These are phyloP conservation scores for Hypotaenidia philippensis DNA, from an alignment of 2,797 vertebrate genomes.

Conservation along the genomic window DNA sequence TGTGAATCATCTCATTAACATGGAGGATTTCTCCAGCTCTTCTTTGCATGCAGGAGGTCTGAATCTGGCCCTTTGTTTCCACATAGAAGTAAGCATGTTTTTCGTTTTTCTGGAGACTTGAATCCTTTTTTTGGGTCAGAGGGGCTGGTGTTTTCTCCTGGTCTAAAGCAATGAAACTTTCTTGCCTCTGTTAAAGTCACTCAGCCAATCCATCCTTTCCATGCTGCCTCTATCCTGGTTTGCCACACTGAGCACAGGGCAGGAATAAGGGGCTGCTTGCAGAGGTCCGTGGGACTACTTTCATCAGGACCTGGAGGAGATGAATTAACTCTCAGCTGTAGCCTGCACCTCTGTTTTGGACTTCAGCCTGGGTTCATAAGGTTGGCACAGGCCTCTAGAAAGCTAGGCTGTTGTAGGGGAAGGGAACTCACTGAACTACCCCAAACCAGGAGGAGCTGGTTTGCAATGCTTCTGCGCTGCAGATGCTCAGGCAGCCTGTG, in stretches of 20 bases:
- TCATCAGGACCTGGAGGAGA: not conserved
- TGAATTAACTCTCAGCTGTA: not conserved
- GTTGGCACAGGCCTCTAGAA: not conserved
- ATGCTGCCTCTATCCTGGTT: fast-evolving
- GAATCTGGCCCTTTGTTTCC: not conserved
- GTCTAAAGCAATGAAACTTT: not conserved
- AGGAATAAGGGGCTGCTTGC: not conserved
- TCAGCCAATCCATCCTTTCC: not conserved
- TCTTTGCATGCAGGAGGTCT: not conserved
- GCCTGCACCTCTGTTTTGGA: fast-evolving
- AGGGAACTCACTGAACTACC: not conserved
- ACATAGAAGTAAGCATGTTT: not conserved
- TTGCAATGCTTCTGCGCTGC: not conserved
- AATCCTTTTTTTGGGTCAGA: not conserved
- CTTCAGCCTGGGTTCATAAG: fast-evolving
- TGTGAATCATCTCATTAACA: not conserved
- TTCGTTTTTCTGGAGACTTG: not conserved
- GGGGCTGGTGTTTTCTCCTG: not conserved
- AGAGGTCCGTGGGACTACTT: not conserved
- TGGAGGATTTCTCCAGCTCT: not conserved
- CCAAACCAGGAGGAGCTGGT: not conserved
- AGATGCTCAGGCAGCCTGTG: not conserved
- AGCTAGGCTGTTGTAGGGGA: fast-evolving
- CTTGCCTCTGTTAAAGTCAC: not conserved
- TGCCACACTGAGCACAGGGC: too few relatives aligned